A percentile compares a stretch with the other conserved stretches of the same genome.
These are phyloP conservation scores for Ciona savignyi DNA, from an alignment of 23 tunicate species.

Conservation along the genomic window DNA sequence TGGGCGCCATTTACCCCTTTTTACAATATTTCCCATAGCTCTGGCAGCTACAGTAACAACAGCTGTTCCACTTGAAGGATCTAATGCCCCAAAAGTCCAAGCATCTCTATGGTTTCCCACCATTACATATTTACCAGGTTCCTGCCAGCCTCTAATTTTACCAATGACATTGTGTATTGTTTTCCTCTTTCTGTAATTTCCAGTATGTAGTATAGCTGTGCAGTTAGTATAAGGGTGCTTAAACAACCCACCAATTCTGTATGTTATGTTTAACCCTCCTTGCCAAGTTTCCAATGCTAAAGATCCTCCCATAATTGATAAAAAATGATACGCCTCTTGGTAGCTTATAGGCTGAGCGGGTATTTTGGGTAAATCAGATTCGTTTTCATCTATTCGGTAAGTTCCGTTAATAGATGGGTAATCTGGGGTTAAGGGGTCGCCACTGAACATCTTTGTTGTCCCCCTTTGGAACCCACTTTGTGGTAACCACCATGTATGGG, in stretches of 20 bases:
- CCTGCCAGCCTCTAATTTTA: conserved; percentile 59
- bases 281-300: conserved; percentile 84
- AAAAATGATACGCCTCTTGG: conserved; percentile 52
- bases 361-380: conserved; percentile 53
- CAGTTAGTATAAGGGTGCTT: conserved; percentile 10
- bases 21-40: conserved; percentile 42
- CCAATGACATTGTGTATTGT: conserved; percentile 51
- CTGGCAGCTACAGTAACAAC: conserved; percentile 67
- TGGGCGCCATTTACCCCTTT: conserved; percentile 79
- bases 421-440: conserved; percentile 89
- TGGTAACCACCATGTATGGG: conserved; percentile 92
- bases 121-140: conserved; percentile 90
- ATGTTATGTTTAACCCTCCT: conserved; percentile 70
- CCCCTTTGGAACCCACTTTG: conserved; percentile 86
- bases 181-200: conserved; percentile 29
- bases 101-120: conserved; percentile 98
- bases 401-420: conserved; percentile 82
- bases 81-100: conserved; percentile 93
- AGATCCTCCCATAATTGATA: conserved; percentile 53
- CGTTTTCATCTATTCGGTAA: conserved; percentile 48
- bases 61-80: conserved; percentile 95
- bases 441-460: conserved; percentile 6
- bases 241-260: conserved; percentile 66
- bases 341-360: conserved; percentile 94
- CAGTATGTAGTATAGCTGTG: conserved; percentile 54